Conservation (phyloP, 1,140 invertebrate genomes). For the Heliconius hewitsoni region DNA sequence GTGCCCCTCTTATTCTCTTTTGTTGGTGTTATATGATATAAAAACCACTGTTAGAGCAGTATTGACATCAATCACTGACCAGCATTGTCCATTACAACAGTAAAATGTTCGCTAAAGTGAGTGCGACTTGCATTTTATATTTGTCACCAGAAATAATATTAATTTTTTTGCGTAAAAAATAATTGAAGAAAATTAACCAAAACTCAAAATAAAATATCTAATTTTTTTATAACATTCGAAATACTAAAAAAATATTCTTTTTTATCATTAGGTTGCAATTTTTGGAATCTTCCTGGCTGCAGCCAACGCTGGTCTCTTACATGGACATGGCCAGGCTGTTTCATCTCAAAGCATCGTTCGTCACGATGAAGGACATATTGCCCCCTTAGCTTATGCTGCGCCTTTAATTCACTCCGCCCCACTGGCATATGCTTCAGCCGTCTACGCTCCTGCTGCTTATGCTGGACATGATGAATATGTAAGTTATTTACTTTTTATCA, state of each 20-base stretch:
- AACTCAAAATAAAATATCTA: too few species aligned
- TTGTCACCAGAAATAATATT: not conserved
- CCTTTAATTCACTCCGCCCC: slow-evolving; percentile 38
- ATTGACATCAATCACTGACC: slow-evolving; percentile 40
- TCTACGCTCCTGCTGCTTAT: slow-evolving; percentile 45
- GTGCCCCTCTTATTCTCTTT: slow-evolving; percentile 34
- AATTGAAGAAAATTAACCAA: too few species aligned
- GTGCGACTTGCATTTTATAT: slow-evolving; percentile 7
- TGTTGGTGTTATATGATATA: slow-evolving; percentile 37
- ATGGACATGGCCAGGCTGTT: slow-evolving; percentile 48
- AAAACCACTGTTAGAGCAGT: slow-evolving; percentile 30
- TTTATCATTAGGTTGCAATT: slow-evolving; percentile 42
- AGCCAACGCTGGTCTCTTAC: slow-evolving; percentile 51
- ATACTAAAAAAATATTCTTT: not conserved
- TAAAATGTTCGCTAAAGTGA: slow-evolving; percentile 37
- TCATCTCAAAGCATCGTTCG: slow-evolving; percentile 62
- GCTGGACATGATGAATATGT: slow-evolving; percentile 56
- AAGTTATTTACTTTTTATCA: slow-evolving; percentile 22
- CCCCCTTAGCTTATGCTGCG: slow-evolving; percentile 39
- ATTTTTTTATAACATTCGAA: not conserved
- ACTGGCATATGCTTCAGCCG: slow-evolving; percentile 45
- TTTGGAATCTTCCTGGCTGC: slow-evolving; percentile 51
- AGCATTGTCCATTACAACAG: slow-evolving; percentile 24
- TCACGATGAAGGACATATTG: slow-evolving; percentile 48
- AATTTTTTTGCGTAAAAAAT: too few species aligned